Evolutionary conservation across 2,797 vertebrate genomes (phyloP).

Genomic region (Falco rusticolus): DNA sequence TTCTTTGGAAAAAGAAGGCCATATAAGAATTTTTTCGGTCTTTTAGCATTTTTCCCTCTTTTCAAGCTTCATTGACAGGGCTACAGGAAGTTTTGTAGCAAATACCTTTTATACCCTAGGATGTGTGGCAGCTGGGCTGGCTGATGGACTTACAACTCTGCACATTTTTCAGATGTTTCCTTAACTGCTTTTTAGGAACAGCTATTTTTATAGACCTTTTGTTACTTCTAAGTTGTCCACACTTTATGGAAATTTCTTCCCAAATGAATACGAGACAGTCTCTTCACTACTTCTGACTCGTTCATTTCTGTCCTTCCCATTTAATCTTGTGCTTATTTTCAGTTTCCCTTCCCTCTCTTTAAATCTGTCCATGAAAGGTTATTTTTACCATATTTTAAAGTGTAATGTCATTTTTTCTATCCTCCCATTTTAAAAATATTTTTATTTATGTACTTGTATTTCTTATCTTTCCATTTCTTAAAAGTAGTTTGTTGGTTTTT

Average conservation of each 20-base stretch:
- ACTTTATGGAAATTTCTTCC: not conserved
- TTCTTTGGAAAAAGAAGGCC: not conserved
- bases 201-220: constrained; percentile 11
- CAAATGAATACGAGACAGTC: not conserved
- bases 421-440: not conserved
- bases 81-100: constrained; percentile 7
- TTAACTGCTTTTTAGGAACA: constrained; percentile 52
- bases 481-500: not conserved
- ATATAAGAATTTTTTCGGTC: not conserved
- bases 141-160: not conserved
- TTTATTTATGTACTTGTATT: not conserved
- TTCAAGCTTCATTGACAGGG: not conserved
- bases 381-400: not conserved
- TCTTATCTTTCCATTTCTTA: not conserved
- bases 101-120: constrained; percentile 18
- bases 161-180: constrained; percentile 44
- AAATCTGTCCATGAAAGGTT: not conserved
- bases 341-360: not conserved
- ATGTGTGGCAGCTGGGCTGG: constrained; percentile 11
- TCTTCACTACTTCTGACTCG: not conserved
- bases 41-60: not conserved
- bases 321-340: not conserved
- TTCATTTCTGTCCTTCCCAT: not conserved
- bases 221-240: not conserved
- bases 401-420: not conserved